phyloP scores from a whole-genome alignment of 2,888 invertebrate species.

The Pomacea canaliculata region DNA sequence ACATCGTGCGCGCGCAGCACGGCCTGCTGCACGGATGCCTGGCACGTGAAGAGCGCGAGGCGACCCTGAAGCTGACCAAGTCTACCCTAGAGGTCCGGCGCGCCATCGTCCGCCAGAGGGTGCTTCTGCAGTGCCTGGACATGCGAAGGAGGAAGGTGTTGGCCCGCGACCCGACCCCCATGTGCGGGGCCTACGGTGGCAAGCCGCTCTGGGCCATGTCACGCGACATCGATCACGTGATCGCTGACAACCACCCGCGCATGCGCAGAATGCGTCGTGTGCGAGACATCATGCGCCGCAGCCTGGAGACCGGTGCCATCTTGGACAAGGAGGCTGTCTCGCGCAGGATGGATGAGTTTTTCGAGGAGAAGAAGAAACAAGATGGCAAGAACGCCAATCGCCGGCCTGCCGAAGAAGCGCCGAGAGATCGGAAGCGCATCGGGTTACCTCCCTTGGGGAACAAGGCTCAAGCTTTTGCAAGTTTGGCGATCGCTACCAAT shows the following conservation, averaged over 20 bases:
- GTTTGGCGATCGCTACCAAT: too few species aligned
- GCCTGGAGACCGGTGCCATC: slow-evolving; percentile 31
- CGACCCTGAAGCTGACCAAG: slow-evolving; percentile 41
- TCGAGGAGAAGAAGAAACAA: neutral
- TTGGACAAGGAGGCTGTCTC: slow-evolving; percentile 13
- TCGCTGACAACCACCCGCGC: slow-evolving; percentile 49
- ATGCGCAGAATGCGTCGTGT: slow-evolving; percentile 44
- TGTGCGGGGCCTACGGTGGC: slow-evolving; percentile 50
- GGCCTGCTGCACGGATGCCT: slow-evolving; percentile 43
- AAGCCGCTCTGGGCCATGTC: slow-evolving; percentile 45
- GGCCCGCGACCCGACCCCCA: slow-evolving; percentile 14
- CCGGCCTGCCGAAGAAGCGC: too few species aligned
- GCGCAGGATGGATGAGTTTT: slow-evolving; percentile 16
- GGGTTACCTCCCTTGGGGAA: too few species aligned
- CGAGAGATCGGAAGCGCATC: too few species aligned
- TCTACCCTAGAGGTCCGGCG: slow-evolving; percentile 44
- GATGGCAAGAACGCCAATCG: too few species aligned
- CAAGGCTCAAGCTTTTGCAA: too few species aligned
- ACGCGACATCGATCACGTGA: slow-evolving; percentile 49
- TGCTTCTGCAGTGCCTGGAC: slow-evolving; percentile 51
- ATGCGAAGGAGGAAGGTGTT: slow-evolving; percentile 40
- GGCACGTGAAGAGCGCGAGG: slow-evolving; percentile 41
- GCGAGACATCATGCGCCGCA: slow-evolving; percentile 40
- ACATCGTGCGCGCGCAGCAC: slow-evolving; percentile 44
- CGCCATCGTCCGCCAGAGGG: slow-evolving; percentile 45